A percentile compares a stretch with the other conserved stretches of the same genome.
Conservation (phyloP, 2,888 invertebrate genomes). For the Hybos culiciformis region DNA sequence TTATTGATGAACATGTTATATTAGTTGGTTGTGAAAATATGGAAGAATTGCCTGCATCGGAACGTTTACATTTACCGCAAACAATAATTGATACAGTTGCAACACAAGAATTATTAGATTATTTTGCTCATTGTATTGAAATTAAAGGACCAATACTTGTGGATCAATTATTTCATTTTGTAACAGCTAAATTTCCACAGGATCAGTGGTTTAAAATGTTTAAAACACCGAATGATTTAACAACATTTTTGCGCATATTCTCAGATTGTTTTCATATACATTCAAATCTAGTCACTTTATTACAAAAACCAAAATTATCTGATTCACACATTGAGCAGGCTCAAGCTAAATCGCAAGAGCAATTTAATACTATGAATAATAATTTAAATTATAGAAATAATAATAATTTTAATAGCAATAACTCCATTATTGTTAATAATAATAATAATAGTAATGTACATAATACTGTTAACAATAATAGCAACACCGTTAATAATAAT, state of each 20-base stretch:
- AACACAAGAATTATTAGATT: constrained; percentile 69
- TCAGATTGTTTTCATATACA: constrained; percentile 91
- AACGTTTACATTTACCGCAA: constrained; percentile 53
- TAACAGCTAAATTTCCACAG: constrained; percentile 60
- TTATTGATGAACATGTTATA: constrained; percentile 74
- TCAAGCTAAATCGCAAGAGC: constrained; percentile 33
- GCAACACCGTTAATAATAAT: constrained; percentile 6
- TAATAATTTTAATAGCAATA: constrained; percentile 12
- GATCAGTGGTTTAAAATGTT: constrained; percentile 76
- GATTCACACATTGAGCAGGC: constrained; percentile 37
- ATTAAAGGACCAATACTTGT: constrained; percentile 71
- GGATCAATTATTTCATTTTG: constrained; percentile 73
- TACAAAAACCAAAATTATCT: constrained; percentile 60
- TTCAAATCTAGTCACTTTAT: constrained; percentile 74
- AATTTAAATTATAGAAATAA: constrained; percentile 16
- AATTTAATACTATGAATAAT: constrained; percentile 30
- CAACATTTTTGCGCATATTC: constrained; percentile 82
- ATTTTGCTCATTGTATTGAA: constrained; percentile 69
- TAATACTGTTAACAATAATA: constrained; percentile 2
- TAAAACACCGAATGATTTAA: constrained; percentile 78
- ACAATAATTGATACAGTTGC: constrained; percentile 70
- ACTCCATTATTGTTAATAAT: not conserved
- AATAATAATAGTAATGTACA: constrained; percentile 3
- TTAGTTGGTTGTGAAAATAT: constrained; percentile 56
- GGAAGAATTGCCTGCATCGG: constrained; percentile 51